These are phyloP conservation scores for Blera fallax DNA, from an alignment of 2,888 invertebrate species.

Conservation along the genomic window DNA sequence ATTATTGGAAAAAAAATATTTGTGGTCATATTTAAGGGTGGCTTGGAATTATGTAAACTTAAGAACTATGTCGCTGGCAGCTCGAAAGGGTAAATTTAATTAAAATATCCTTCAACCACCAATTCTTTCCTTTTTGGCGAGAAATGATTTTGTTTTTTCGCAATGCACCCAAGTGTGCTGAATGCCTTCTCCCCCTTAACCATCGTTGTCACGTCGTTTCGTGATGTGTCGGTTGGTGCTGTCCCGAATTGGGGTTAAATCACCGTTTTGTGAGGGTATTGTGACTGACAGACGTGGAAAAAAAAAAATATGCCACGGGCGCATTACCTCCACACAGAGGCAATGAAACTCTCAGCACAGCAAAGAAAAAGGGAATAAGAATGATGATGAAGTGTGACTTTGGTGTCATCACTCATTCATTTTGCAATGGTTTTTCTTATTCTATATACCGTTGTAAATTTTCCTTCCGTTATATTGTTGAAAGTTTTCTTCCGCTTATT, in stretches of 20 bases:
- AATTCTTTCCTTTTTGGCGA: constrained; percentile 12
- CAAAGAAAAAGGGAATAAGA: not conserved
- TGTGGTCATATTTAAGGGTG: not conserved
- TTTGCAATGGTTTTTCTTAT: constrained; percentile 32
- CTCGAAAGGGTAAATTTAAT: constrained; percentile 52
- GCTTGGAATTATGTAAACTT: constrained; percentile 47
- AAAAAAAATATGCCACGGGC: constrained; percentile 47
- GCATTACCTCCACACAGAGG: constrained; percentile 19
- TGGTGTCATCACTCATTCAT: constrained; percentile 33
- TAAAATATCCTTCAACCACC: constrained; percentile 70
- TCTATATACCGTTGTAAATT: constrained; percentile 38
- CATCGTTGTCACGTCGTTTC: not conserved
- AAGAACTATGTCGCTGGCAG: constrained; percentile 19
- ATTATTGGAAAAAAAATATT: constrained; percentile 11
- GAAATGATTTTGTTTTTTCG: too few relatives aligned
- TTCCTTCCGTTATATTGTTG: constrained; percentile 49
- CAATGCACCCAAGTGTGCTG: too few relatives aligned
- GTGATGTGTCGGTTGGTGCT: constrained; percentile 6
- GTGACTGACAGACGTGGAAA: not conserved
- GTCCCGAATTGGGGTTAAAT: constrained; percentile 69
- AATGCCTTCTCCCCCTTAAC: not conserved
- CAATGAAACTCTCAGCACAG: not conserved
- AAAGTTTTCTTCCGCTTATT: constrained; percentile 12
- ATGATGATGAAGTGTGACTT: constrained; percentile 41
- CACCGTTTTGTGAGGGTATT: constrained; percentile 47